Conservation (phyloP, 2,797 vertebrate species). For the Macrochelys suwanniensis region DNA sequence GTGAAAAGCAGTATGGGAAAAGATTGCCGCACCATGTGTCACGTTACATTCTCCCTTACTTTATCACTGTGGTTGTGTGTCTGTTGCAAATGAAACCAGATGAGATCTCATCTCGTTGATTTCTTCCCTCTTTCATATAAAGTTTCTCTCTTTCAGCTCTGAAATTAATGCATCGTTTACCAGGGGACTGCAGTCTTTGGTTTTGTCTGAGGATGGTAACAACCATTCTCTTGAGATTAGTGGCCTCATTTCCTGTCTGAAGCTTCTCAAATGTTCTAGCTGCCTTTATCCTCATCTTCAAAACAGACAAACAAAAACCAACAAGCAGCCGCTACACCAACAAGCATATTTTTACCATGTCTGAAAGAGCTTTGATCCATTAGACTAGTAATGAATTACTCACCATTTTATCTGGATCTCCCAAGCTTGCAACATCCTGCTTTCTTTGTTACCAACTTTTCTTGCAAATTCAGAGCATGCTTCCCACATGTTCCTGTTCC, state of each 20-base stretch:
- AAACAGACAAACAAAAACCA: background rate
- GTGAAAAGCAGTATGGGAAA: background rate
- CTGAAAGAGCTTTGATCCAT: background rate
- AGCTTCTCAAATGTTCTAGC: fast-evolving
- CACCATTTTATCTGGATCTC: background rate
- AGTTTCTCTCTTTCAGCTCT: background rate
- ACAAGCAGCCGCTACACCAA: background rate
- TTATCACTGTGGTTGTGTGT: background rate
- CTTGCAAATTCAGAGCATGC: background rate
- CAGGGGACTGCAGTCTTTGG: fast-evolving
- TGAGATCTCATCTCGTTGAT: fast-evolving
- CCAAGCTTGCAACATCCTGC: background rate
- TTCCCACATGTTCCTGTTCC: background rate
- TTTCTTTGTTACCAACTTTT: background rate
- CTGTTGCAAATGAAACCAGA: fast-evolving
- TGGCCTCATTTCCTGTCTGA: background rate
- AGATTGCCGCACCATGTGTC: fast-evolving
- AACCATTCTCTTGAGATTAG: background rate
- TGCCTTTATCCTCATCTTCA: background rate
- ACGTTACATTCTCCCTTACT: fast-evolving
- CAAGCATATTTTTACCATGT: background rate
- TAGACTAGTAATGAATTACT: background rate
- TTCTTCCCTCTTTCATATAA: background rate
- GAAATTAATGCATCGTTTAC: fast-evolving
- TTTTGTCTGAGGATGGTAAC: no score